These are phyloP conservation scores for Oncorhynchus tshawytscha DNA, from an alignment of 2,113 vertebrate species.

Conservation along the genomic window DNA sequence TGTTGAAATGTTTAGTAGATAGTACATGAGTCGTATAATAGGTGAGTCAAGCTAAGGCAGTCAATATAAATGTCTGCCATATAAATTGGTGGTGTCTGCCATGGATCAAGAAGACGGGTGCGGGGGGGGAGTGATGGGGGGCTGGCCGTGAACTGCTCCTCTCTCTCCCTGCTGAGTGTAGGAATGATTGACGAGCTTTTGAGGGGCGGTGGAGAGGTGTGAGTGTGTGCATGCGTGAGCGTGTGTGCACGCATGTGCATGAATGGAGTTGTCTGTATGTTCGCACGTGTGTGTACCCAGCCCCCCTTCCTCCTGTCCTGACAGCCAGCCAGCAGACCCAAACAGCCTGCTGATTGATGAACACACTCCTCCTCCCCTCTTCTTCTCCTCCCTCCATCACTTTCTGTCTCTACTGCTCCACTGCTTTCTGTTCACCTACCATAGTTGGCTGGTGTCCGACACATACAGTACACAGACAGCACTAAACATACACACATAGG, in stretches of 20 bases:
- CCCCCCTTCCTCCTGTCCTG: slow-evolving; percentile 29
- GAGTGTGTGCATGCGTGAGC: too few relatives aligned
- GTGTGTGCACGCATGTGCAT: neutral
- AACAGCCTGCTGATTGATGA: slow-evolving; percentile 64
- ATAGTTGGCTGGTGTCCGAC: neutral
- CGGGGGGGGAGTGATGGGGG: too few relatives aligned
- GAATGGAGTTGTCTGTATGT: neutral
- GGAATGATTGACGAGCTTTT: slow-evolving; percentile 48
- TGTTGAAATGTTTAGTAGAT: too few relatives aligned
- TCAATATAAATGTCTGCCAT: too few relatives aligned
- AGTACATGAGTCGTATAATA: too few relatives aligned
- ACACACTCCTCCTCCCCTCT: slow-evolving; percentile 28
- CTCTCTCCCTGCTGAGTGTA: neutral
- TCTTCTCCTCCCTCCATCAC: slow-evolving; percentile 30
- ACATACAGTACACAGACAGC: slow-evolving; percentile 1
- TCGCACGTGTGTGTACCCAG: neutral
- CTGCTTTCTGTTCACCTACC: neutral
- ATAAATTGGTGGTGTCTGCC: neutral
- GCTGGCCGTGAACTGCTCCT: too few relatives aligned
- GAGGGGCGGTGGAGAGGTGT: slow-evolving; percentile 5
- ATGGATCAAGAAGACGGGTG: neutral
- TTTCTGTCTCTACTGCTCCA: slow-evolving; percentile 9
- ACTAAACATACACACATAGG: neutral
- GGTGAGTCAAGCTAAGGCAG: too few relatives aligned
- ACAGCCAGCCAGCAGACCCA: slow-evolving; percentile 39